Percentiles rank a stretch among this genome's conserved stretches.
phyloP scores from a whole-genome alignment of 1,140 invertebrate genomes.

The Cepaea nemoralis region DNA sequence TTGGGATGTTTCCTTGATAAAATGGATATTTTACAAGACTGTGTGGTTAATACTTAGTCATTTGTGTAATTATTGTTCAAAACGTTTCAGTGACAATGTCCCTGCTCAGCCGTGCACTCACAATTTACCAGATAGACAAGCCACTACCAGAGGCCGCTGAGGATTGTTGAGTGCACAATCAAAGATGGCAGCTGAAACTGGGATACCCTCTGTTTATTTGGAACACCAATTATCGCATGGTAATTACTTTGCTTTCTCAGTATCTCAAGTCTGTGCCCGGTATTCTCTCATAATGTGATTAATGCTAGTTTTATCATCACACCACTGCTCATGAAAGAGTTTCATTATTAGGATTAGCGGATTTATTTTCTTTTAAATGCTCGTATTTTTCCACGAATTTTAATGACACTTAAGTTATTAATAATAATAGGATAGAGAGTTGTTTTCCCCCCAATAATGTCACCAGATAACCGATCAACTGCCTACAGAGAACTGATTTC shows the following conservation, averaged over 20 bases:
- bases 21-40: conserved; percentile 37
- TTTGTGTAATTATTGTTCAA: conserved; percentile 4
- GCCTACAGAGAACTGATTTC: too few species aligned
- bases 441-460: too few species aligned
- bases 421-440: too few species aligned
- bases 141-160: conserved; percentile 49
- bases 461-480: too few species aligned
- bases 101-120: neutral
- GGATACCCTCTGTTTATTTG: conserved; percentile 54
- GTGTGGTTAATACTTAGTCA: conserved; percentile 22
- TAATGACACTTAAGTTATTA: neutral
- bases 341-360: too few species aligned
- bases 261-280: too few species aligned
- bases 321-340: too few species aligned
- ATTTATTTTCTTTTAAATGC: too few species aligned
- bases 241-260: conserved; percentile 37
- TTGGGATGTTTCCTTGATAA: conserved; percentile 39
- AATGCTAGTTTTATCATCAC: too few species aligned
- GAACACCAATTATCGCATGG: conserved; percentile 46
- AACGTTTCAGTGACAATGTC: conserved; percentile 9
- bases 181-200: conserved; percentile 56
- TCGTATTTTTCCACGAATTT: conserved; percentile 75
- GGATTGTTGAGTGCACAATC: conserved; percentile 51
- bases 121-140: conserved; percentile 46
- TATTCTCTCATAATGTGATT: too few species aligned